Evolutionary conservation across 2,888 invertebrate genomes (phyloP).

Genomic region (Lycophotia porphyrea): DNA sequence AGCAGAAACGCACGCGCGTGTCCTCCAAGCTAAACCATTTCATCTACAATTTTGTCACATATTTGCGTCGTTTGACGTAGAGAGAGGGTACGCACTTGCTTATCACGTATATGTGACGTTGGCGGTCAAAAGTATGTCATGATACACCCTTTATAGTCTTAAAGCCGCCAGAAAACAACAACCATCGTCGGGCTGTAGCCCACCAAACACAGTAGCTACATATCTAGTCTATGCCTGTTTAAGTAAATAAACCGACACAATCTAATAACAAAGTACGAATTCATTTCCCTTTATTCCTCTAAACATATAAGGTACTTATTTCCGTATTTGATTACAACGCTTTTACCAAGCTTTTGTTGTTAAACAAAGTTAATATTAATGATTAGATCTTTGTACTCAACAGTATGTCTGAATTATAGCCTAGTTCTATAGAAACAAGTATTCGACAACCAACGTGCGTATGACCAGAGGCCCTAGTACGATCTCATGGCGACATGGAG

Average conservation of each 20-base stretch:
- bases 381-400: background rate
- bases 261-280: background rate
- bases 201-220: background rate
- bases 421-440: too few relatives aligned
- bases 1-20: too few relatives aligned
- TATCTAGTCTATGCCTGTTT: background rate
- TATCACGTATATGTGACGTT: too few relatives aligned
- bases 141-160: background rate
- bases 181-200: background rate
- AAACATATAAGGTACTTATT: background rate
- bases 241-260: background rate
- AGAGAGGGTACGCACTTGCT: too few relatives aligned
- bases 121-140: too few relatives aligned
- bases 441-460: too few relatives aligned
- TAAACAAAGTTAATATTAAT: background rate
- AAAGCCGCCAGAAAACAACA: background rate
- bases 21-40: too few relatives aligned
- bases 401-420: background rate
- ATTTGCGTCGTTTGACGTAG: too few relatives aligned
- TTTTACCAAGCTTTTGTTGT: background rate
- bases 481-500: too few relatives aligned
- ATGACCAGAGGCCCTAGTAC: too few relatives aligned
- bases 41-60: too few relatives aligned
- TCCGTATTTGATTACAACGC: background rate
- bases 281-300: background rate